Conservation (phyloP, 2,113 vertebrate genomes). For the Strix aluco region DNA sequence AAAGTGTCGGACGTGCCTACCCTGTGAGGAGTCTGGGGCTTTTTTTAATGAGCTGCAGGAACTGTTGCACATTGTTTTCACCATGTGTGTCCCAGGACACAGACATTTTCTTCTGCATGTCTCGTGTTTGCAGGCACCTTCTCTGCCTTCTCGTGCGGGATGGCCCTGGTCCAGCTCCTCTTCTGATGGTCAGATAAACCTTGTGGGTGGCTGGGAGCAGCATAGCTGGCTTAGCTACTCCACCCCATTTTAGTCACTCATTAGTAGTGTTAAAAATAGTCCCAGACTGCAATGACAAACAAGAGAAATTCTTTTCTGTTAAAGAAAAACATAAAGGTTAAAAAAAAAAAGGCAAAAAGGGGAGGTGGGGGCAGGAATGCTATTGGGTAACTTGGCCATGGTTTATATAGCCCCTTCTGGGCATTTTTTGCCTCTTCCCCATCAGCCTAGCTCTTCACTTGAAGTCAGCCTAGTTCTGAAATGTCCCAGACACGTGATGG, state of each 20-base stretch:
- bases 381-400: neutral
- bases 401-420: neutral
- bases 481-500: neutral
- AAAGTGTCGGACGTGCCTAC: neutral
- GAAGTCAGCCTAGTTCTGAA: neutral
- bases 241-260: neutral
- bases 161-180: neutral
- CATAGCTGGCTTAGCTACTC: neutral
- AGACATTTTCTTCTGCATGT: neutral
- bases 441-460: neutral
- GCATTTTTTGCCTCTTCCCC: neutral
- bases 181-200: slow-evolving; percentile 15
- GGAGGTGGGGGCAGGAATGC: neutral
- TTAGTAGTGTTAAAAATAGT: slow-evolving; percentile 28
- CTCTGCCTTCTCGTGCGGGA: neutral
- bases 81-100: neutral
- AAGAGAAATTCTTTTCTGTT: neutral
- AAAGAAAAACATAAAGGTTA: neutral
- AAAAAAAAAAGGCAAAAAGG: neutral
- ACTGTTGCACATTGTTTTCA: neutral
- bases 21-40: neutral
- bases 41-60: neutral
- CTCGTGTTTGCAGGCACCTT: fast-evolving
- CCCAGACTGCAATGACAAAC: neutral
- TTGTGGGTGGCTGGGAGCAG: neutral